These are phyloP conservation scores for Megaleporinus macrocephalus DNA, from an alignment of 2,113 vertebrate genomes.

Conservation along the genomic window DNA sequence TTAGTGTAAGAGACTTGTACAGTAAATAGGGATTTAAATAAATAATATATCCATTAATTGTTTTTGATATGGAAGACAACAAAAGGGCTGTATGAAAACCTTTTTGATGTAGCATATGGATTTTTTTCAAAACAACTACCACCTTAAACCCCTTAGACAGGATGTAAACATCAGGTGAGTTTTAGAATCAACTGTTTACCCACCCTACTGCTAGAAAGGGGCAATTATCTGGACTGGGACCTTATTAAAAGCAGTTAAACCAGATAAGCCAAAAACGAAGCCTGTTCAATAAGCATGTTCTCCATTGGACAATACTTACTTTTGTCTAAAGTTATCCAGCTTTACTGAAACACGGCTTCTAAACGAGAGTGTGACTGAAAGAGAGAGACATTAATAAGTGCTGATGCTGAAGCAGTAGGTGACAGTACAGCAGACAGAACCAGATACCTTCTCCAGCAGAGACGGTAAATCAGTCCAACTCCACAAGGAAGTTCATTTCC, in stretches of 20 bases:
- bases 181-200: not conserved
- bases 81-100: not conserved
- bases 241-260: too few species aligned
- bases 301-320: not conserved
- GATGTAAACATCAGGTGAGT: not conserved
- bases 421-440: not conserved
- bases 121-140: not conserved
- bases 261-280: too few species aligned
- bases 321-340: not conserved
- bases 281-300: too few species aligned
- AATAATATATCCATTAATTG: not conserved
- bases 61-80: not conserved
- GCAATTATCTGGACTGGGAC: too few species aligned
- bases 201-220: not conserved
- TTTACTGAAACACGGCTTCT: not conserved
- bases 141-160: too few species aligned
- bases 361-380: not conserved
- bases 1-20: not conserved
- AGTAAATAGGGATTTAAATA: not conserved
- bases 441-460: not conserved
- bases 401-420: not conserved
- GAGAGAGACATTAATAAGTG: not conserved
- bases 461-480: not conserved
- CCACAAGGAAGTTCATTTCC: conserved; percentile 19
- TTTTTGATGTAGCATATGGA: not conserved